Conservation (phyloP, 2,888 invertebrate species). For the Cephus spinipes region DNA sequence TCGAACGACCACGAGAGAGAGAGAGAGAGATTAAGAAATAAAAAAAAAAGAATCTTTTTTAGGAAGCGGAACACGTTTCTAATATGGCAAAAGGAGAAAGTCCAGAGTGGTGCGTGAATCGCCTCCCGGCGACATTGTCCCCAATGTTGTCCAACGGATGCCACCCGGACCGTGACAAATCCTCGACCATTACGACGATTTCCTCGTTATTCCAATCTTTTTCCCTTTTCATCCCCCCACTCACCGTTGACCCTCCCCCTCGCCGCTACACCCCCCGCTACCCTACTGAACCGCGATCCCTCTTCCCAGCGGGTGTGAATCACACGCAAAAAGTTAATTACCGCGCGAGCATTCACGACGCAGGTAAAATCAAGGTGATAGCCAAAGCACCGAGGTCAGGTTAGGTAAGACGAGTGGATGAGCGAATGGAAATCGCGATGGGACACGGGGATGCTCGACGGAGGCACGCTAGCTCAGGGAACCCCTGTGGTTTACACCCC, state of each 20-base stretch:
- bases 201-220: slow-evolving; percentile 45
- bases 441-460: neutral
- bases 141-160: neutral
- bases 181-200: slow-evolving; percentile 56
- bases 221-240: neutral
- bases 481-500: neutral
- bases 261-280: neutral
- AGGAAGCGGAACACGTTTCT: neutral
- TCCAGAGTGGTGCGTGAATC: slow-evolving; percentile 16
- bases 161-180: slow-evolving; percentile 48
- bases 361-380: neutral
- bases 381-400: neutral
- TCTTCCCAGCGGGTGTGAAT: slow-evolving; percentile 28
- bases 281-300: slow-evolving; percentile 8
- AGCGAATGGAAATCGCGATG: neutral
- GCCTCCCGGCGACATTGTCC: slow-evolving; percentile 14
- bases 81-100: slow-evolving; percentile 9
- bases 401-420: neutral
- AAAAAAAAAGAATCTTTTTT: neutral
- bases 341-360: slow-evolving; percentile 7
- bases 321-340: slow-evolving; percentile 60
- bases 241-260: neutral
- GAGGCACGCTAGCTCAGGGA: neutral
- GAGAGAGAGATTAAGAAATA: slow-evolving; percentile 18
- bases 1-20: slow-evolving; percentile 13